Evolutionary conservation across 2,888 invertebrate genomes (phyloP).

Genomic region (Copidosoma aretas): DNA sequence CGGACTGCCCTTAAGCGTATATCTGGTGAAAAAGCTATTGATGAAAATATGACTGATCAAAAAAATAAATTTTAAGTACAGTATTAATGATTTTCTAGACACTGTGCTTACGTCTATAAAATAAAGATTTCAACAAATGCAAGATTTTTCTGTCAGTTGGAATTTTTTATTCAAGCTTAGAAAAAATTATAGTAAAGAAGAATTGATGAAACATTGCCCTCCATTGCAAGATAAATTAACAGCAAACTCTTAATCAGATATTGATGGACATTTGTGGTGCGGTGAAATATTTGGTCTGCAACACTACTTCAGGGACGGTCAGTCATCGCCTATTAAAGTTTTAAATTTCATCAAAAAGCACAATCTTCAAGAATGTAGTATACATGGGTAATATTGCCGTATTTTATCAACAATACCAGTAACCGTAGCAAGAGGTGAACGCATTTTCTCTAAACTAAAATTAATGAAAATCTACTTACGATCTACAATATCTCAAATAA

Average conservation of each 20-base stretch:
- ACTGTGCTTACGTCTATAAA: conserved; percentile 36
- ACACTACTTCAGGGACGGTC: conserved; percentile 8
- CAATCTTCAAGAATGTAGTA: conserved; percentile 22
- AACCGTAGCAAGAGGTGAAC: conserved; percentile 41
- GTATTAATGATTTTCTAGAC: conserved; percentile 37
- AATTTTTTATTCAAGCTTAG: conserved; percentile 38
- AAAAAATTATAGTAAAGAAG: conserved; percentile 28
- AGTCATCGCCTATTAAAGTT: conserved; percentile 22
- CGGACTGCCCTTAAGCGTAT: no score
- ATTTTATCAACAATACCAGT: conserved; percentile 43
- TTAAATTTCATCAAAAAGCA: conserved; percentile 26
- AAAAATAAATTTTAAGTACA: conserved; percentile 13
- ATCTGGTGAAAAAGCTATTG: no score
- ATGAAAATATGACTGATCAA: no score
- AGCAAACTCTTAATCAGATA: conserved; percentile 27
- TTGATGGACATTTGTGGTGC: conserved; percentile 35
- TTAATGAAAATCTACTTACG: conserved; percentile 42
- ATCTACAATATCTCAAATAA: conserved; percentile 34
- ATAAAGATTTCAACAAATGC: conserved; percentile 42
- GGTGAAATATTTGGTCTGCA: conserved; percentile 21
- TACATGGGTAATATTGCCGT: conserved; percentile 31
- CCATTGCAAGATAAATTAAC: not conserved
- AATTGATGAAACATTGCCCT: conserved; percentile 24
- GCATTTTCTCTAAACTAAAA: conserved; percentile 44
- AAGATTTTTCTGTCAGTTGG: conserved; percentile 35